Evolutionary conservation across 2,797 vertebrate species (phyloP), one percentile per base, ranked within the genome.

Genomic region (Muscicapa striata): DNA sequence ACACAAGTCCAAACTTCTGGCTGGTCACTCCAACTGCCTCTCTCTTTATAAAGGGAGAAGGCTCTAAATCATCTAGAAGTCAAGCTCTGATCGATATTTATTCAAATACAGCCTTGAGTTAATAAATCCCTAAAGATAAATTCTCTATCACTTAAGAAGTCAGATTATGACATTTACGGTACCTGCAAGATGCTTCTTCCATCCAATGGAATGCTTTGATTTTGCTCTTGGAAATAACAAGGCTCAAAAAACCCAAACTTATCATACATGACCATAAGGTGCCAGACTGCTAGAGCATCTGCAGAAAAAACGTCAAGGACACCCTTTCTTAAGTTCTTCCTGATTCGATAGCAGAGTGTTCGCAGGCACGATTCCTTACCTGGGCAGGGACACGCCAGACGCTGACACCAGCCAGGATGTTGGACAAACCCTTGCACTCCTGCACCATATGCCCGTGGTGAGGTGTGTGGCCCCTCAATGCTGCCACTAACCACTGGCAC

Each of bases 181-280:
- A 61, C 19, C 34, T 43, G 24, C 29, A 78, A 30, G 21, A 78
- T 2, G 10, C 43, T 69, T 75, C 43, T 61, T 36, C 41, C 43
- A 48, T 27, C 64, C 66, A 51, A 9, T 2, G 11, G 23, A 52
- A 70, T n/a, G 63, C 15, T 74, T n/a, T 29, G 16, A 52, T 77
- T 69, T 51, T 59, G 26, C 34, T 57, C 15, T 32, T 87, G 48
- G 27, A 92, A 83, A 46, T 14, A 86, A 70, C 21, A 36, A 51
- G 21, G 26, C 34, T 90, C 59, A 80, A 26, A 46, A 74, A 68
- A 68, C 9, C 36, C 36, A 87, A 46, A 12, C 11, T 54, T 22
- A 66, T 15, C 0, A 1, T 11, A 72, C 8, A 34, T 2, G 11
- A 63, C 62, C 3, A 1, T 57, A 70, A 46, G 0, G 4, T 38